Evolutionary conservation across 2,888 invertebrate species (phyloP), one percentile per base, ranked within the genome.

Genomic region (Apantesis nais): DNA sequence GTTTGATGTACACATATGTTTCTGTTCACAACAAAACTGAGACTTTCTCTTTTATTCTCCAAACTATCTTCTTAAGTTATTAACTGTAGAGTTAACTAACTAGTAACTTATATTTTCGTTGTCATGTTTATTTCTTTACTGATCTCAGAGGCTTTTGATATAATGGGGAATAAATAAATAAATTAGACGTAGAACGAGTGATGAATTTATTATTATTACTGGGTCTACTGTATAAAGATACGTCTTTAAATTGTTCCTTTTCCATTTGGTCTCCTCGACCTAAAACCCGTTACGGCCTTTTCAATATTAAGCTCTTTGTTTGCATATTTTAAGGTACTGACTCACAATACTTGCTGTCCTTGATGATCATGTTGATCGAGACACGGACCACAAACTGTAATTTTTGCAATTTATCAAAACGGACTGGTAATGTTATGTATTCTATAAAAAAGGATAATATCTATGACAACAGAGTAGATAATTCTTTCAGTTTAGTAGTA

Each of bases 31-130:
- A 74, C 64, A 76, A 74, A 70, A 70, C 72, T n/a, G 12, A 66
- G 39, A 77, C 81, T 83, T 83, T 83, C 80, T 80, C 78, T 77
- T 80, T 78, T 29, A 66, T 62, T 62, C 41, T 44, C 34, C 29
- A 34, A 55, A 39, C 66, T 65, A 25, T 62, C 61, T 60, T 44
- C 16, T 48, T 37, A 29, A 12, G 60, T 65, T 69, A 65, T 61
- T 55, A n/a, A n/a, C n/a, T n/a, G n/a, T n/a, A n/a, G n/a, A n/a
- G n/a, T n/a, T 64, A 68, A 31, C 14, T 41, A 4, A n/a, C 41
- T n/a, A 37, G 64, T 58, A 44, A 41, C 22, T 67, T 41, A n/a
- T 34, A 60, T 12, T 48, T 44, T 48, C 39, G 22, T 41, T 48
- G 5, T 68, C 12, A 34, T 25, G 19, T 62, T 37, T 37, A 44